A percentile compares a stretch with the other conserved stretches of the same genome.
Evolutionary conservation across 1,140 invertebrate genomes (phyloP).

Genomic region (Arctopsyche grandis): DNA sequence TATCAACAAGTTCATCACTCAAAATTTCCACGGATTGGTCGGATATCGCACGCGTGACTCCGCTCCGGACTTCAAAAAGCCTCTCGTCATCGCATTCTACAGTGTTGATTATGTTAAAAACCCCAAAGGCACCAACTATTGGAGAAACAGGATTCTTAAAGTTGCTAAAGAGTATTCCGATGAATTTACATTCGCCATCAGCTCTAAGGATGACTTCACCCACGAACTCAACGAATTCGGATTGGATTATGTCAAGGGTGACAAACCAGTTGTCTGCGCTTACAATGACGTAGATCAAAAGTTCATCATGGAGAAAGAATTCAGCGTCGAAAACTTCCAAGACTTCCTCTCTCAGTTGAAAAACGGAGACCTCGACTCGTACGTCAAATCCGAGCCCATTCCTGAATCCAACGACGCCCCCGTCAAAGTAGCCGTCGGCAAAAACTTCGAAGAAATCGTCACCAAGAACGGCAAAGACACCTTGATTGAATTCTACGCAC

Average conservation of each 20-base stretch:
- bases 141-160: conserved; percentile 96
- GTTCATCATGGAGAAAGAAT: conserved; percentile 90
- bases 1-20: conserved; percentile 83
- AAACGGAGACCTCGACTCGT: conserved; percentile 87
- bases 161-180: conserved; percentile 88
- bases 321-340: conserved; percentile 89
- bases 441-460: conserved; percentile 97
- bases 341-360: conserved; percentile 89
- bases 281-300: conserved; percentile 87
- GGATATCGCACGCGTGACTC: conserved; percentile 90
- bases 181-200: conserved; percentile 88
- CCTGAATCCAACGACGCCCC: conserved; percentile 86
- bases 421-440: conserved; percentile 93
- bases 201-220: conserved; percentile 92
- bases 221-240: conserved; percentile 95
- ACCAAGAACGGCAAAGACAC: conserved; percentile 92
- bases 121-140: conserved; percentile 98
- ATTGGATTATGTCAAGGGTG: conserved; percentile 84
- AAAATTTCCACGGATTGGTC: conserved; percentile 89
- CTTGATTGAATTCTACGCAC: conserved; percentile 97
- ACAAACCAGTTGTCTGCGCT: conserved; percentile 90
- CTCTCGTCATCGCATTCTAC: conserved; percentile 92
- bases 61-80: conserved; percentile 85
- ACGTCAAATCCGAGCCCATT: conserved; percentile 94
- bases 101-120: conserved; percentile 97